Conservation (phyloP, 2,113 vertebrate genomes). For the Elanoides forficatus region DNA sequence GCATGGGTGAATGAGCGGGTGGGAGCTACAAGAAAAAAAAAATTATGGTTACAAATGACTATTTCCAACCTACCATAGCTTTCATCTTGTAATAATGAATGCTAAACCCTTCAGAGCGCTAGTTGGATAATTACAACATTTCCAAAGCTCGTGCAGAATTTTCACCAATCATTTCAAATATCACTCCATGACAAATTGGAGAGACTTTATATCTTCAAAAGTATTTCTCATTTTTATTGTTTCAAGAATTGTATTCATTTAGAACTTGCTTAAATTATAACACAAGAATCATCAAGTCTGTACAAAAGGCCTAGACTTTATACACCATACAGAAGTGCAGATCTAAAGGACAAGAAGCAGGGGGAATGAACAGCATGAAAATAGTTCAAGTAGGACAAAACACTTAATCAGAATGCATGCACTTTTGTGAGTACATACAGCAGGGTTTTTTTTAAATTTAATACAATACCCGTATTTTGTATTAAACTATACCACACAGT, state of each 20-base stretch:
- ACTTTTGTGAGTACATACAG: not conserved
- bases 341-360: not conserved
- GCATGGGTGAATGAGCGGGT: conserved; percentile 48
- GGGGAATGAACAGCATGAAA: not conserved
- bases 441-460: not conserved
- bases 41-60: conserved; percentile 38
- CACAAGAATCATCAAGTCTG: not conserved
- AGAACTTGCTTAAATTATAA: not conserved
- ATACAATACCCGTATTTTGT: not conserved
- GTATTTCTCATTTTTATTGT: not conserved
- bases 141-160: conserved; percentile 3
- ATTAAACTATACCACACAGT: not conserved
- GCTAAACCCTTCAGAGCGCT: not conserved
- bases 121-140: conserved; percentile 4
- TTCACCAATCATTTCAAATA: not conserved
- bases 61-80: conserved; percentile 38
- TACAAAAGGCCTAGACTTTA: not conserved
- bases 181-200: not conserved
- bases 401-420: not conserved
- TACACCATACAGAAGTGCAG: not conserved
- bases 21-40: not conserved
- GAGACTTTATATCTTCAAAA: not conserved
- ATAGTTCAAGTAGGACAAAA: not conserved
- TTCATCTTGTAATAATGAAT: conserved; percentile 51
- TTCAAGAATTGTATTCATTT: not conserved